These are phyloP conservation scores for Anarrhichthys ocellatus DNA, from an alignment of 2,113 vertebrate genomes.

Conservation along the genomic window DNA sequence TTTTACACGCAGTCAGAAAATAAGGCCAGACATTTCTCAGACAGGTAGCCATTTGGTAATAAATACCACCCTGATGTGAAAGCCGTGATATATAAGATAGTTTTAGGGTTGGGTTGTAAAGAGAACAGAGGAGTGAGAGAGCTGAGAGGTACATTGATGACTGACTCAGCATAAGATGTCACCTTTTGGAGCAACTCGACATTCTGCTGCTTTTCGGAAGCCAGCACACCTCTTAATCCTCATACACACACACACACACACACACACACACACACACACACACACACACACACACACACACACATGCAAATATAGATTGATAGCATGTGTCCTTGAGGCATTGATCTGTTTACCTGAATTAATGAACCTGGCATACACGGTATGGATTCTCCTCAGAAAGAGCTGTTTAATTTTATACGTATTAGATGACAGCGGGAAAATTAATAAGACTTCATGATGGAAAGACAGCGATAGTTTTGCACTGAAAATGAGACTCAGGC, in stretches of 20 bases:
- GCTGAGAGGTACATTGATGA: conserved; percentile 26
- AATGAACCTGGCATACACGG: conserved; percentile 42
- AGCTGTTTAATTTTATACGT: conserved; percentile 45
- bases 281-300: conserved; percentile 30
- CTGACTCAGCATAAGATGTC: conserved; percentile 64
- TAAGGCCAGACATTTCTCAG: background rate
- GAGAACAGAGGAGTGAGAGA: conserved; percentile 14
- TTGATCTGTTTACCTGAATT: conserved; percentile 66
- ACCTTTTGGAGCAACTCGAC: conserved; percentile 42
- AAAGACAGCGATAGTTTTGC: background rate
- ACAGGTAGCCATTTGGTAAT: background rate
- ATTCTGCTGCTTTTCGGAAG: conserved; percentile 51
- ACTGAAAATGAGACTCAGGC: background rate
- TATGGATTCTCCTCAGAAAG: conserved; percentile 37
- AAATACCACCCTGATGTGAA: conserved; percentile 6
- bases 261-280: background rate
- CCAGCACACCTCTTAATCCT: conserved; percentile 39
- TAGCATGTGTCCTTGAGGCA: conserved; percentile 59
- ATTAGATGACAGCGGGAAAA: conserved; percentile 15
- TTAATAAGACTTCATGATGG: background rate
- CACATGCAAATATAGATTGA: conserved; percentile 46
- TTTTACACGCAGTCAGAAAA: background rate
- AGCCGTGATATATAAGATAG: conserved; percentile 2
- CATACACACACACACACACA: conserved; percentile 5
- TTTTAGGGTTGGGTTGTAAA: conserved; percentile 20